Evolutionary conservation across 2,888 invertebrate genomes (phyloP), one percentile per base, ranked within the genome.

Genomic region (Ashinkailepas kermadecensis): DNA sequence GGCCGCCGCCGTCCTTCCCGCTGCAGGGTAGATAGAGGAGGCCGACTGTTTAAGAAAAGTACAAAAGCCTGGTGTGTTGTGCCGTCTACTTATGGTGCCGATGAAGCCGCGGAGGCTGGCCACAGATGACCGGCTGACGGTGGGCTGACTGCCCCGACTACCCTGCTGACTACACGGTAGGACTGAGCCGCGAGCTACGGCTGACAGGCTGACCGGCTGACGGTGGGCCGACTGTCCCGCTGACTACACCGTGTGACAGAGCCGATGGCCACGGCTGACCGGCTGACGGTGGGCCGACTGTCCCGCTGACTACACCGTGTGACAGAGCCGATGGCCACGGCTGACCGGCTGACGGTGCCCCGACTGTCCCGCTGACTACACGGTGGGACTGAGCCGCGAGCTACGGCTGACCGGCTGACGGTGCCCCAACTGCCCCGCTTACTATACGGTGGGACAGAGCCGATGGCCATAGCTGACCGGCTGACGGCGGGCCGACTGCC

Each of bases 21-120:
- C 39, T 39, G 39, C 39, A 39, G 39, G 39, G 39, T 39, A 39
- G 12, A 59, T 11, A 59, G 13, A 21, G 70, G 74, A 54, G 74
- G 74, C 74, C 21, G 74, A 74, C 15, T 54, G 10, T 74, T 74
- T 56, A 74, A 56, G 54, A 74, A 74, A 74, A 74, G 74, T 74
- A 74, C 74, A 74, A 74, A 74, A 74, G 18, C 74, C 56, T 2
- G 59, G 59, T 59, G 21, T 54, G 74, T 13, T 21, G 74, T 56
- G 15, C 74, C 56, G 56, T 56, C 74, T 56, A 21, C 56, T 54
- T 54, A 70, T 21, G 9, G n/a, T 21, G n/a, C n/a, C 39, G 11
- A 15, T 12, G 15, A 39, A 7, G 8, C 70, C 13, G 70, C 7
- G 13, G 62, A 62, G 13, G 62, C 70, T 70, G 39, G 39, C 70